Conservation (phyloP, 2,797 vertebrate species). For the Fundulus diaphanus region DNA sequence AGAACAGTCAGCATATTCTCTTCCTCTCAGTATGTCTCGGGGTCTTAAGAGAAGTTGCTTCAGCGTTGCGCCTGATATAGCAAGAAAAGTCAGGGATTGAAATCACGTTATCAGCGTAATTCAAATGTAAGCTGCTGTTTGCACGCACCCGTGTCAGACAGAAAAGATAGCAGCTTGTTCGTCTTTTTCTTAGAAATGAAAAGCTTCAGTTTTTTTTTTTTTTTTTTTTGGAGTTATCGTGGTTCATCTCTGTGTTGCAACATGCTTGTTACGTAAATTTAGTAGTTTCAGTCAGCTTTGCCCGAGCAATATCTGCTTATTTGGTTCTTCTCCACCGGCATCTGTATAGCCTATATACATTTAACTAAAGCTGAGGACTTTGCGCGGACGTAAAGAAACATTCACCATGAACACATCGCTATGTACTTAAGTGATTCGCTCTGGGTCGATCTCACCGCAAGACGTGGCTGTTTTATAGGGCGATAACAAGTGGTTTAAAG, state of each 20-base stretch:
- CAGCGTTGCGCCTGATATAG: neutral
- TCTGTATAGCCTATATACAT: neutral
- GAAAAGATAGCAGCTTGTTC: neutral
- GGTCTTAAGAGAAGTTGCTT: neutral
- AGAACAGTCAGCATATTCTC: neutral
- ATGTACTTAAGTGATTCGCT: neutral
- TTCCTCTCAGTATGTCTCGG: neutral
- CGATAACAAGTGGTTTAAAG: neutral
- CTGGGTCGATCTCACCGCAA: neutral
- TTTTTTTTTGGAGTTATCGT: neutral
- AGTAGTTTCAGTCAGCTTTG: neutral
- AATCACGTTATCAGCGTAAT: neutral
- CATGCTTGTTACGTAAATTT: neutral
- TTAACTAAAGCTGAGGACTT: neutral
- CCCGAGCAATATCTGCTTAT: neutral
- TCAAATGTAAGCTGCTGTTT: neutral
- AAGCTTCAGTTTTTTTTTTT: neutral
- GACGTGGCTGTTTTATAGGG: neutral
- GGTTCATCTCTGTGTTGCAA: neutral
- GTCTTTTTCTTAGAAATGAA: neutral
- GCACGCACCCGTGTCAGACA: neutral
- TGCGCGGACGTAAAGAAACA: neutral
- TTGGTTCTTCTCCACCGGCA: neutral
- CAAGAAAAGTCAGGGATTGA: neutral
- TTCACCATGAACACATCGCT: neutral